Evolutionary conservation across 2,113 vertebrate species (phyloP).

Genomic region (Aspiorhynchus laticeps): DNA sequence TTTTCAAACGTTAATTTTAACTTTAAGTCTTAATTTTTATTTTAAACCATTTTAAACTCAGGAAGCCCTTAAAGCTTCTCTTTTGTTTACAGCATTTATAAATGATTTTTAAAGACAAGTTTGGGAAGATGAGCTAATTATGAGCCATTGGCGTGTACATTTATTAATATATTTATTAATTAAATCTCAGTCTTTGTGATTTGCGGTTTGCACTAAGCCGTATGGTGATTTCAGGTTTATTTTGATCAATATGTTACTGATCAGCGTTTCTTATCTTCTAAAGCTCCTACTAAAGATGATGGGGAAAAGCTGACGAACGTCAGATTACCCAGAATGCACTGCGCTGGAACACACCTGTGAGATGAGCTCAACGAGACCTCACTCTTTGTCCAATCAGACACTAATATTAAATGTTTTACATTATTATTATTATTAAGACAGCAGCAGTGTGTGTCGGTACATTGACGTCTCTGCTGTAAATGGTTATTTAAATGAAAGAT

Average conservation of each 20-base stretch:
- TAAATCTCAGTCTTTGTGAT: background rate
- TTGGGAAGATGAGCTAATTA: background rate
- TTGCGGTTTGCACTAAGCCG: background rate
- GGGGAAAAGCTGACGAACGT: constrained; percentile 66
- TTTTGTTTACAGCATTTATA: too few relatives aligned
- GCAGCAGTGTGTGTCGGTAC: background rate
- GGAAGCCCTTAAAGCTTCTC: too few relatives aligned
- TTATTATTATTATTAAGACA: too few relatives aligned
- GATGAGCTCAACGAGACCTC: background rate
- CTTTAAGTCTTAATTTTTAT: too few relatives aligned
- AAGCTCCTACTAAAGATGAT: constrained; percentile 77
- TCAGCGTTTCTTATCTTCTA: constrained; percentile 10
- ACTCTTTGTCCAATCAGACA: background rate
- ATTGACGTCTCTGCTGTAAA: background rate
- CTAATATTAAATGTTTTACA: background rate
- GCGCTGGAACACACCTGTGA: background rate
- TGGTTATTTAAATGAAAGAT: background rate
- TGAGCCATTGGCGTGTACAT: too few relatives aligned
- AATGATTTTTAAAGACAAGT: too few relatives aligned
- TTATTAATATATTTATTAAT: background rate
- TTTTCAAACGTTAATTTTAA: too few relatives aligned
- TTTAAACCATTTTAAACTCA: too few relatives aligned
- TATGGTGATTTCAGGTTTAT: background rate
- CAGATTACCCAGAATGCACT: background rate
- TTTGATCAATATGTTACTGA: background rate